Percentiles rank a stretch among this genome's conserved stretches.
Evolutionary conservation across 2,797 vertebrate genomes (phyloP).

Genomic region (Sciaenops ocellatus): DNA sequence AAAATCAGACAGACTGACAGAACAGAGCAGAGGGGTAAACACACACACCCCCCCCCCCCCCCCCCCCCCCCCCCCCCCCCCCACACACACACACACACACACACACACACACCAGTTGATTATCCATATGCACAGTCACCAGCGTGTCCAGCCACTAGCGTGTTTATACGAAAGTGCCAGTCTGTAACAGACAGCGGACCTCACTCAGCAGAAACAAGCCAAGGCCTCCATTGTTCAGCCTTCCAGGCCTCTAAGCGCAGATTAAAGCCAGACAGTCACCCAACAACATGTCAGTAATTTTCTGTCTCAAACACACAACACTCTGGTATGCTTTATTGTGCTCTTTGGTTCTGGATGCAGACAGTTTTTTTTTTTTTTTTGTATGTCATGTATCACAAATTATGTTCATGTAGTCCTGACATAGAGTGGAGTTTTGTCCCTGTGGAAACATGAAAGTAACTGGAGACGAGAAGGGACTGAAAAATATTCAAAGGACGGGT

Average conservation of each 20-base stretch:
- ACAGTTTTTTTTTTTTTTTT: conserved; percentile 13
- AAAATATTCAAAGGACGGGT: not conserved
- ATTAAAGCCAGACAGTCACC: conserved; percentile 78
- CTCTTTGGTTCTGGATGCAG: conserved; percentile 49
- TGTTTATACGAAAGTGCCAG: conserved; percentile 75
- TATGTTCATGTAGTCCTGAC: conserved; percentile 20
- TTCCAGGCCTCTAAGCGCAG: conserved; percentile 64
- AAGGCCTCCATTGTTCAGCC: conserved; percentile 67
- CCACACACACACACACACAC: conserved; percentile 33
- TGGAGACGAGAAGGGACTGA: not conserved
- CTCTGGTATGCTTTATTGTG: conserved; percentile 69
- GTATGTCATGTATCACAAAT: conserved; percentile 54
- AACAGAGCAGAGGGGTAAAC: conserved; percentile 57
- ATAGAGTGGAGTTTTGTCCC: conserved; percentile 8
- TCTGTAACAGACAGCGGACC: conserved; percentile 70
- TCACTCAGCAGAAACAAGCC: conserved; percentile 61
- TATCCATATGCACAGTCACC: conserved; percentile 56
- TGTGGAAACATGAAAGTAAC: conserved; percentile 23
- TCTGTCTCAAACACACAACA: conserved; percentile 62
- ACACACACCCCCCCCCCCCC: no score
- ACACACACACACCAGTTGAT: conserved; percentile 41
- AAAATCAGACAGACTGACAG: conserved; percentile 57
- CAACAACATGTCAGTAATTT: conserved; percentile 75
- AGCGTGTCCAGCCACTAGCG: conserved; percentile 41
- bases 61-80: no score